Evolutionary conservation across 2,797 vertebrate genomes (phyloP), one percentile per base, ranked within the genome.

Genomic region (Clarias fuscus): DNA sequence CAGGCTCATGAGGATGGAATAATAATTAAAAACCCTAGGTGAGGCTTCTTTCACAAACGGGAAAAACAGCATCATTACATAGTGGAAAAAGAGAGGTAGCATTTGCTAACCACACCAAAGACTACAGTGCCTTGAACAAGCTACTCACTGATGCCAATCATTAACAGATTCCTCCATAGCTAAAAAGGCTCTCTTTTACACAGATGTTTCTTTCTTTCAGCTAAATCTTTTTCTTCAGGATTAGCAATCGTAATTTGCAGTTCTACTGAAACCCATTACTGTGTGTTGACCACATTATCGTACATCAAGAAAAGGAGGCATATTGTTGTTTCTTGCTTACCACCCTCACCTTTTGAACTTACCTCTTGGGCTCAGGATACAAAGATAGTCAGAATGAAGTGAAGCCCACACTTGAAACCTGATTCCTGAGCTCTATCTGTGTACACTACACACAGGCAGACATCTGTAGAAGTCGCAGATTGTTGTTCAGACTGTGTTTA

Each of bases 1-100:
- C 90, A 89, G 85, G 8, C 33, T 33, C 83, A 76, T 53, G 72
- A 92, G 87, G 0, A 85, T 93, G 92, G 84, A 90, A 90, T 75
- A 89, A 92, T 93, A 91, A 95, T 95, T 94, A 91, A 93, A 56
- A 93, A 93, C 89, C 85, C 79, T 92, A 93, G 91, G 93, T 93
- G 94, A 95, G 92, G 93, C 92, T 92, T 90, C 89, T 93, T 89
- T 90, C 89, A 84, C 84, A 59, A 84, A 92, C 86, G 87, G 82
- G 88, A 89, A 85, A 86, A 91, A 88, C 86, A 87, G 88, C 90
- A 90, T 88, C 67, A 89, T 85, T 89, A 92, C 86, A 92, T 91
- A 82, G 10, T 30, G 86, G 82, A 89, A 84, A 53, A 78, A 62
- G 79, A 89, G 87, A 90, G 27, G 72, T 88, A 92, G 89, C 86